Evolutionary conservation across 2,797 vertebrate genomes (phyloP).

Genomic region (Pangasius mekongensis): DNA sequence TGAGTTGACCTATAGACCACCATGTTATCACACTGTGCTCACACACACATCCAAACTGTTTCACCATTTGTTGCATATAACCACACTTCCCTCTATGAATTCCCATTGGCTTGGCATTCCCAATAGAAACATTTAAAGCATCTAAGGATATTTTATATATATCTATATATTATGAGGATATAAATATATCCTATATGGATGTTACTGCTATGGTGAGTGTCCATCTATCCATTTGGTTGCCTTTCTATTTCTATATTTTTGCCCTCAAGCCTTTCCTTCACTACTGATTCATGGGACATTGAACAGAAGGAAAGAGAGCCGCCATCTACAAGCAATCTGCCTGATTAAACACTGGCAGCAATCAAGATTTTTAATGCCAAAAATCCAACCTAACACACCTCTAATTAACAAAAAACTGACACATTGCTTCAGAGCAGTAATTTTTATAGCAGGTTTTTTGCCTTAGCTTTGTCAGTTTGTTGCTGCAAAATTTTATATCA

Average conservation of each 20-base stretch:
- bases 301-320: conserved; percentile 35
- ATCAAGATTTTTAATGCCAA: conserved; percentile 26
- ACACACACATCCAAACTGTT: background rate
- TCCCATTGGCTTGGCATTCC: background rate
- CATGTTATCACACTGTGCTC: conserved; percentile 8
- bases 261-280: conserved; percentile 11
- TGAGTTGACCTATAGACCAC: background rate
- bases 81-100: background rate
- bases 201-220: background rate
- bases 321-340: conserved; percentile 48
- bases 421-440: background rate
- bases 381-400: conserved; percentile 23
- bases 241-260: conserved; percentile 8
- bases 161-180: background rate
- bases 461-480: background rate
- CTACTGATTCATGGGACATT: conserved; percentile 39
- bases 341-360: conserved; percentile 51
- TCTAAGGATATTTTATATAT: background rate
- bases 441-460: background rate
- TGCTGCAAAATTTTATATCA: background rate
- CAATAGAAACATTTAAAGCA: background rate
- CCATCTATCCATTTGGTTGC: background rate
- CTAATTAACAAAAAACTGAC: conserved; percentile 43
- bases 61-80: conserved; percentile 8
- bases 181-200: background rate